phyloP scores from a whole-genome alignment of 2,113 vertebrate species.

The Isurus oxyrinchus region DNA sequence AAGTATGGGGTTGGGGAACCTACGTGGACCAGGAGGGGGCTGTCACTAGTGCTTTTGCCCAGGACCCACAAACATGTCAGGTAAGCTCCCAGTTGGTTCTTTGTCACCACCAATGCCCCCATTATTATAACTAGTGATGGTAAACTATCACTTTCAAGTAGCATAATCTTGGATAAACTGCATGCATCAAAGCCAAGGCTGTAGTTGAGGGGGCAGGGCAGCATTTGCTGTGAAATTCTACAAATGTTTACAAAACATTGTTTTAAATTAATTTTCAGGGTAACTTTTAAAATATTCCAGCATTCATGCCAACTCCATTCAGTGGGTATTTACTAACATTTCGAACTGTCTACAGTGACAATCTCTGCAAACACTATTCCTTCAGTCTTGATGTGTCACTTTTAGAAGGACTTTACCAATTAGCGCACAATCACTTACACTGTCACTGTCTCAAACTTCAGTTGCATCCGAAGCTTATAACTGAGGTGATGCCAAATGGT shows the following conservation, averaged over 20 bases:
- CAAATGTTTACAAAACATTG: neutral
- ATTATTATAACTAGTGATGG: neutral
- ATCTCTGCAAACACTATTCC: neutral
- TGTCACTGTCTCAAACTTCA: neutral
- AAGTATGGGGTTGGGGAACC: neutral
- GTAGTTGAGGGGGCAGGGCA: neutral
- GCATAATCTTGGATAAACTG: neutral
- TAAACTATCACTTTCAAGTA: neutral
- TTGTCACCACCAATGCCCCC: neutral
- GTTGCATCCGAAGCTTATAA: neutral
- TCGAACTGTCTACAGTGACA: neutral
- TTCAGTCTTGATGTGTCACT: neutral
- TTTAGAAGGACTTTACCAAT: neutral
- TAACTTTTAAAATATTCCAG: neutral
- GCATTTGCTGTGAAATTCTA: neutral
- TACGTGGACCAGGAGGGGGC: neutral
- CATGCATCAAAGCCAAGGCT: neutral
- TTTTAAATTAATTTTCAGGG: neutral
- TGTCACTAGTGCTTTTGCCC: neutral
- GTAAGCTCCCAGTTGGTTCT: neutral
- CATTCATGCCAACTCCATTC: neutral
- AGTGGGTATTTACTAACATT: neutral
- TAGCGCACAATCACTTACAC: neutral
- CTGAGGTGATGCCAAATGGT: neutral
- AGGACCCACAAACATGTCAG: neutral